Conservation (phyloP, 2,113 vertebrate genomes). For the Sinocyclocheilus rhinocerous region DNA sequence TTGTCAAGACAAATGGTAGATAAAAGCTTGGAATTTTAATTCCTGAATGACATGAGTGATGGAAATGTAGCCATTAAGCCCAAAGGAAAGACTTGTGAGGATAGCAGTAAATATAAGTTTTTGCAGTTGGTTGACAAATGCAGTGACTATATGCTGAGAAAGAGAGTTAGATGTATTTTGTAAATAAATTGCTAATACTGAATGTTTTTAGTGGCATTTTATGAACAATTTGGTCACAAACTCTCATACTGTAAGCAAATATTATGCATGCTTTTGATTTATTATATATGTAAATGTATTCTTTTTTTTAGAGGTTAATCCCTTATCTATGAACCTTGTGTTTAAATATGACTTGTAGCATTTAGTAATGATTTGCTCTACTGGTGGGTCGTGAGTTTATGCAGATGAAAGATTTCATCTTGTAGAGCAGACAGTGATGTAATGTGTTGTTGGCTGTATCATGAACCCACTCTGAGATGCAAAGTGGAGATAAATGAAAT, state of each 20-base stretch:
- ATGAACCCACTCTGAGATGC: background rate
- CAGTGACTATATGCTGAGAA: background rate
- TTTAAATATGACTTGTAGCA: background rate
- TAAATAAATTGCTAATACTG: background rate
- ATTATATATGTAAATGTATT: slow-evolving; percentile 1
- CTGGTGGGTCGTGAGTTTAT: background rate
- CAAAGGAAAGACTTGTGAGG: background rate
- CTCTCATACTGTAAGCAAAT: background rate
- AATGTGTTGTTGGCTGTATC: slow-evolving; percentile 17
- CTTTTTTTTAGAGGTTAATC: background rate
- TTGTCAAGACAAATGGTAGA: slow-evolving; percentile 43
- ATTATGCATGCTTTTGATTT: background rate
- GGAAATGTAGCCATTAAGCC: slow-evolving; percentile 52
- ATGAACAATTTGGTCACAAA: background rate
- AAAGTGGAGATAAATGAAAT: slow-evolving; percentile 2
- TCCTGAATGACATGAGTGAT: slow-evolving; percentile 63
- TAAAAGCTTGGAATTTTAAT: slow-evolving; percentile 37
- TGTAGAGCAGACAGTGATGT: slow-evolving; percentile 21
- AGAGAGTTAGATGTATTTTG: background rate
- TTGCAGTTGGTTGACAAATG: background rate
- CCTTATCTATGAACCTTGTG: background rate
- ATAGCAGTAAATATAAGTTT: background rate
- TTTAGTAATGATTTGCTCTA: background rate
- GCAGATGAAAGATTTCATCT: background rate
- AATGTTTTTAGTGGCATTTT: background rate